phyloP scores from a whole-genome alignment of 2,113 vertebrate species.

The Cynopterus brachyotis region DNA sequence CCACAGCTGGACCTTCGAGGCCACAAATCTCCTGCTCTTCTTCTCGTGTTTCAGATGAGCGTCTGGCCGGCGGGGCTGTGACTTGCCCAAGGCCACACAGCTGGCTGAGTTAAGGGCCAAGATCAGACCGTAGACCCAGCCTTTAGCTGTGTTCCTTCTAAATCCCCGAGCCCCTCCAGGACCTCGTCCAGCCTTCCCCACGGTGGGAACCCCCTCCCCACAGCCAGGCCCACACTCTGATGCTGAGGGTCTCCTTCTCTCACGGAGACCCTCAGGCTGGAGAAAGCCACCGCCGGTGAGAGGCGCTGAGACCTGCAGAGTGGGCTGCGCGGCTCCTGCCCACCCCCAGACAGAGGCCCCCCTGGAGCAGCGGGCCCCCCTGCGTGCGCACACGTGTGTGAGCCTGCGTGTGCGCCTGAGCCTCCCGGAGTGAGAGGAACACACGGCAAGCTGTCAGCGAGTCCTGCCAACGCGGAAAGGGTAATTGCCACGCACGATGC shows the following conservation, averaged over 20 bases:
- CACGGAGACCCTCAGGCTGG: background rate
- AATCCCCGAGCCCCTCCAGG: background rate
- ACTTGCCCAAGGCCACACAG: background rate
- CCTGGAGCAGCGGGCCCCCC: background rate
- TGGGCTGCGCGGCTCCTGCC: background rate
- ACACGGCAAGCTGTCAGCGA: background rate
- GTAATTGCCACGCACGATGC: background rate
- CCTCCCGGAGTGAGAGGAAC: background rate
- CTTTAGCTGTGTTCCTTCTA: background rate
- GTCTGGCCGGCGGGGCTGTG: background rate
- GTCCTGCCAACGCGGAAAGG: constrained; percentile 42
- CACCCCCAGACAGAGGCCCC: background rate
- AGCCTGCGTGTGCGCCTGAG: background rate
- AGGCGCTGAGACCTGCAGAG: background rate
- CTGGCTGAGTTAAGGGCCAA: background rate
- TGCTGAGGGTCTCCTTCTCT: background rate
- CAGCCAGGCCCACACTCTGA: background rate
- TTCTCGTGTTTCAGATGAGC: background rate
- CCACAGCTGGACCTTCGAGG: background rate
- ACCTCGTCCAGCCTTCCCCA: background rate
- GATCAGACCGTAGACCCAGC: background rate
- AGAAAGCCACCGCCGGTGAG: background rate
- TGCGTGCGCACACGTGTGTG: rapidly evolving
- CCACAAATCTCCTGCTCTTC: background rate
- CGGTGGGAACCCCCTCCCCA: background rate